Percentiles rank a stretch among this genome's conserved stretches.
Evolutionary conservation across 2,113 vertebrate genomes (phyloP).

Genomic region (Climacteris rufus): DNA sequence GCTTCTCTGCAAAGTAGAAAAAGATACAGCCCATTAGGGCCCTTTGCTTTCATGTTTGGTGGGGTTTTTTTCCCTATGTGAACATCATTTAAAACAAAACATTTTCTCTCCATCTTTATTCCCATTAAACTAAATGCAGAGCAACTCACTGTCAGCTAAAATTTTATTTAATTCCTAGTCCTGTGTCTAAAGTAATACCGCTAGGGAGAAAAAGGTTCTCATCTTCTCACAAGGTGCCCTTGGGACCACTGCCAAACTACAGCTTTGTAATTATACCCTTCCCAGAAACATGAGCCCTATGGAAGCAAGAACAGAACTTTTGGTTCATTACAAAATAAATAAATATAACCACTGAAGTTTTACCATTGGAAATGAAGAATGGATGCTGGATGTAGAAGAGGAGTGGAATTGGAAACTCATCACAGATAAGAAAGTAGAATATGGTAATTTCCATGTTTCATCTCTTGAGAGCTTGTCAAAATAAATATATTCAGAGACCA

Average conservation of each 20-base stretch:
- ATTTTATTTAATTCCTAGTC: not conserved
- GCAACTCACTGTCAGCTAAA: not conserved
- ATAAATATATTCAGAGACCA: slow-evolving; percentile 45
- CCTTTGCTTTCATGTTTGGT: not conserved
- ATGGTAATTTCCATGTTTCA: not conserved
- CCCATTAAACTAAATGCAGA: not conserved
- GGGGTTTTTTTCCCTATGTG: not conserved
- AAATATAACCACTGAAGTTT: not conserved
- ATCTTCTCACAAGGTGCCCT: not conserved
- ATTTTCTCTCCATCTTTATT: not conserved
- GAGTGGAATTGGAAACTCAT: slow-evolving; percentile 10
- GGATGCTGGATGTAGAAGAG: not conserved
- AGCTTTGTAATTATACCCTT: not conserved
- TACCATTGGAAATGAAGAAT: not conserved
- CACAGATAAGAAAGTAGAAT: not conserved
- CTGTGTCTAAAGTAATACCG: not conserved
- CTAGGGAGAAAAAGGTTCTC: not conserved
- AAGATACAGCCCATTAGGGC: not conserved
- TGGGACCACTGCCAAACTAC: not conserved
- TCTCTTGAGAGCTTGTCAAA: slow-evolving; percentile 38
- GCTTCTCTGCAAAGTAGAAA: not conserved
- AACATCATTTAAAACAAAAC: not conserved
- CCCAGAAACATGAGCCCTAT: not conserved
- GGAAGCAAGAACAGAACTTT: not conserved
- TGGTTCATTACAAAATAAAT: not conserved